These are phyloP conservation scores for Callipepla squamata DNA, from an alignment of 2,113 vertebrate species.

Conservation along the genomic window DNA sequence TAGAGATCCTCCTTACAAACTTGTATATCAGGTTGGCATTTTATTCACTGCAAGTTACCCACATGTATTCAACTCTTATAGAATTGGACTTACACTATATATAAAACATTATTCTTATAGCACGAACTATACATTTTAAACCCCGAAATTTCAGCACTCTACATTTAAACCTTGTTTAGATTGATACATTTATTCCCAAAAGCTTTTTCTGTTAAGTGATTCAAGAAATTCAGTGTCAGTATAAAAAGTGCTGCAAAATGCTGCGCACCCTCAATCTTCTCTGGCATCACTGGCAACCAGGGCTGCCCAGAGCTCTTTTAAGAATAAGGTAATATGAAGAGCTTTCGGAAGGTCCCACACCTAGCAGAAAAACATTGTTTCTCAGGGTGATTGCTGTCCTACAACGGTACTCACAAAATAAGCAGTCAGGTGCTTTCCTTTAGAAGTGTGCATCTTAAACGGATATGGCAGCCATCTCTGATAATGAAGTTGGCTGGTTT, in stretches of 20 bases:
- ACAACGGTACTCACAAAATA: neutral
- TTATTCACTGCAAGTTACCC: neutral
- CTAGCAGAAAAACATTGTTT: neutral
- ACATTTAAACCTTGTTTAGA: neutral
- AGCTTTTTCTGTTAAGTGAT: constrained; percentile 50
- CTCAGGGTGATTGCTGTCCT: neutral
- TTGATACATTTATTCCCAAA: constrained; percentile 31
- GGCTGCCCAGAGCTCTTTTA: neutral
- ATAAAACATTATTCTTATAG: neutral
- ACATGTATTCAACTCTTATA: neutral
- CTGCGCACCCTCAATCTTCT: neutral
- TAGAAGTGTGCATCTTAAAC: neutral
- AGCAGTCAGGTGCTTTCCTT: neutral
- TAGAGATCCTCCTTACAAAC: neutral
- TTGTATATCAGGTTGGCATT: neutral
- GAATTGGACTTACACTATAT: neutral
- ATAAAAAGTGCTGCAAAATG: neutral
- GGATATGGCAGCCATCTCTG: neutral
- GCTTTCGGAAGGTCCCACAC: neutral
- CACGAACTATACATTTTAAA: neutral
- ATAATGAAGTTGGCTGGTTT: neutral
- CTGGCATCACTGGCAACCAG: neutral
- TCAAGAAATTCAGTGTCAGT: constrained; percentile 36
- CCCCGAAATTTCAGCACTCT: neutral
- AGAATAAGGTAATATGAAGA: neutral